Evolutionary conservation across 2,113 vertebrate species (phyloP).

Genomic region (Paramormyrops kingsleyae): DNA sequence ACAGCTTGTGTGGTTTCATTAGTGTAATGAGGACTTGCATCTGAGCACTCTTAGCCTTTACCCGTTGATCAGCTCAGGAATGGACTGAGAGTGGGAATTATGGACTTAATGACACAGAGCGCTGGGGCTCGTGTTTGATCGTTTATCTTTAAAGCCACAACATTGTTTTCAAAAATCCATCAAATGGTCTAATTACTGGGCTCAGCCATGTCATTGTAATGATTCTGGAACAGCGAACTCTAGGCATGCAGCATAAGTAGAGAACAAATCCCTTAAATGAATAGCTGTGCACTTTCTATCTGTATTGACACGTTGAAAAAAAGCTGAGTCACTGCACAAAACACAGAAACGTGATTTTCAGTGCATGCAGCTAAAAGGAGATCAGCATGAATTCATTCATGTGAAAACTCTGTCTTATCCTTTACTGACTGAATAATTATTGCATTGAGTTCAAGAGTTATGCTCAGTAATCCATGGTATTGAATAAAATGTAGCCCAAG

Average conservation of each 20-base stretch:
- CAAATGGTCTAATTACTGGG: background rate
- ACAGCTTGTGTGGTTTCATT: background rate
- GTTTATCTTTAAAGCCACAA: background rate
- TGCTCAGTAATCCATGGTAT: background rate
- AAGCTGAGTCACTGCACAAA: background rate
- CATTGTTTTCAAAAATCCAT: background rate
- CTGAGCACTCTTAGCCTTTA: background rate
- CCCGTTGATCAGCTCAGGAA: background rate
- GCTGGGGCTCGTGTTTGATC: background rate
- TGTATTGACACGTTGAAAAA: background rate
- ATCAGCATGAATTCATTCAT: background rate
- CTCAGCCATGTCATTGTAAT: background rate
- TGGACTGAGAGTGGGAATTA: conserved; percentile 16
- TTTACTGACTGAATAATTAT: background rate
- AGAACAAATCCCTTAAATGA: background rate
- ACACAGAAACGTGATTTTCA: background rate
- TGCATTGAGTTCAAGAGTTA: background rate
- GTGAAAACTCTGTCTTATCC: background rate
- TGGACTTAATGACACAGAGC: conserved; percentile 15
- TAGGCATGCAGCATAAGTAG: background rate
- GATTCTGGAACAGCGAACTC: background rate
- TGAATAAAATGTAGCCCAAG: background rate
- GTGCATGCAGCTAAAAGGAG: background rate
- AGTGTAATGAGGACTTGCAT: background rate
- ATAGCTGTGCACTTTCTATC: background rate